Base-by-base conservation (phyloP, 1,140 invertebrate genomes). In the Anagrus nilaparvatae region DNA sequence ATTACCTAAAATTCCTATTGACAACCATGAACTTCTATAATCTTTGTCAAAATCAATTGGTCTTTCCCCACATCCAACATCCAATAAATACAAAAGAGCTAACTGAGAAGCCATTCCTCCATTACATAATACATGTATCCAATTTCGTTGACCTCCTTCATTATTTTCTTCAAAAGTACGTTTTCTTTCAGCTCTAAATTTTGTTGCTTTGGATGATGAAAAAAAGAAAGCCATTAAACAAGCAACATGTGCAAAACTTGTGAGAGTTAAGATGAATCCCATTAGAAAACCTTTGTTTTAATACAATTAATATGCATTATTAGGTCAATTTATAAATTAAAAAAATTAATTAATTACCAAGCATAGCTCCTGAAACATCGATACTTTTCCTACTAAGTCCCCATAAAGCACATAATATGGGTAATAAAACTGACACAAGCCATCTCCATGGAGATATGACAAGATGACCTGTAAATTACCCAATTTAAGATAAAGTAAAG, bases 121-220 rank as follows among this genome's bases (percentile, higher is more conserved):
- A 72, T 93, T 95, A 59, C 89, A 91, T 0, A 93, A 55, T 4
- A 93, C 89, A 63, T 94, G 90, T 6, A 91, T 68, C 89, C 89
- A 93, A 62, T 87, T 89, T 49, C 90, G 74, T 58, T 90, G 83
- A 1, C 88, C 87, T 52, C 84, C 84, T 72, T 89, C 84, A 65
- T 86, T 89, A 52, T 80, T 86, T 51, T 89, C 79, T 61, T 92
- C 88, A 36, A 90, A 56, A 52, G 79, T 81, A 27, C 62, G 71
- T 60, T 95, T 95, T 38, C 71, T 55, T 25, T 77, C 50, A 6
- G 73, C 57, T 19, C 79, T 69, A 57, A 83, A 87, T 58, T 87
- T 90, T 4, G 89, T 92, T 2, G 81, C 85, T 58, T 79, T 81
- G 2, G 87, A 90, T 10, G 80, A 86, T 40, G 81, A 74, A 3